Conservation (phyloP, 2,888 invertebrate genomes). For the Rhagophthalmus giganteus region DNA sequence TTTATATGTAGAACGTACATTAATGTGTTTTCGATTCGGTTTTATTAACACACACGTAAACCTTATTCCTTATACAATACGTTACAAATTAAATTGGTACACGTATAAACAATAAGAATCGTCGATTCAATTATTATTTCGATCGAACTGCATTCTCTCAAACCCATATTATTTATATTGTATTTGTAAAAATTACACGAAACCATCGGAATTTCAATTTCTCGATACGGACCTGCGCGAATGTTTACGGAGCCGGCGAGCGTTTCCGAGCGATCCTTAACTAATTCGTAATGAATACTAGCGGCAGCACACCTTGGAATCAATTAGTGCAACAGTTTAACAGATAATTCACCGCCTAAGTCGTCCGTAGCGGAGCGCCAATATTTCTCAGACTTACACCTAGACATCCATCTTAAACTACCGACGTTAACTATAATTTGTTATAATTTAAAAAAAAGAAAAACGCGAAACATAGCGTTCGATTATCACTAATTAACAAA, state of each 20-base stretch:
- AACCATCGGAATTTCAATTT: too few relatives aligned
- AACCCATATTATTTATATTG: too few relatives aligned
- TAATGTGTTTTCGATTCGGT: too few relatives aligned
- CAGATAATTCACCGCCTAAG: conserved; percentile 39
- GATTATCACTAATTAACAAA: conserved; percentile 35
- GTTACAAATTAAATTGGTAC: too few relatives aligned
- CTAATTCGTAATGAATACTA: conserved; percentile 40
- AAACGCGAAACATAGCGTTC: conserved; percentile 24
- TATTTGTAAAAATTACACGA: too few relatives aligned
- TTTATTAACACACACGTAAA: too few relatives aligned
- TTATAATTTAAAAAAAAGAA: conserved; percentile 34
- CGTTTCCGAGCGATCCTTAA: conserved; percentile 32
- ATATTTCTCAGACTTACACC: conserved; percentile 24
- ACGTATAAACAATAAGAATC: too few relatives aligned
- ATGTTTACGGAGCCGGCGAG: conserved; percentile 26
- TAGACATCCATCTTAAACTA: conserved; percentile 20
- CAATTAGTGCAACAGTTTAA: conserved; percentile 41
- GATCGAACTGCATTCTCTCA: too few relatives aligned
- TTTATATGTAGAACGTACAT: too few relatives aligned
- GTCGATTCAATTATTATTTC: too few relatives aligned
- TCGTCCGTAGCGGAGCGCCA: conserved; percentile 21
- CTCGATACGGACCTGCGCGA: conserved; percentile 17
- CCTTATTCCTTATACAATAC: too few relatives aligned
- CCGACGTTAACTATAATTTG: conserved; percentile 36
- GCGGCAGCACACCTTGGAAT: conserved; percentile 38